Conservation (phyloP, 2,888 invertebrate species). For the Herminia tarsipennalis region DNA sequence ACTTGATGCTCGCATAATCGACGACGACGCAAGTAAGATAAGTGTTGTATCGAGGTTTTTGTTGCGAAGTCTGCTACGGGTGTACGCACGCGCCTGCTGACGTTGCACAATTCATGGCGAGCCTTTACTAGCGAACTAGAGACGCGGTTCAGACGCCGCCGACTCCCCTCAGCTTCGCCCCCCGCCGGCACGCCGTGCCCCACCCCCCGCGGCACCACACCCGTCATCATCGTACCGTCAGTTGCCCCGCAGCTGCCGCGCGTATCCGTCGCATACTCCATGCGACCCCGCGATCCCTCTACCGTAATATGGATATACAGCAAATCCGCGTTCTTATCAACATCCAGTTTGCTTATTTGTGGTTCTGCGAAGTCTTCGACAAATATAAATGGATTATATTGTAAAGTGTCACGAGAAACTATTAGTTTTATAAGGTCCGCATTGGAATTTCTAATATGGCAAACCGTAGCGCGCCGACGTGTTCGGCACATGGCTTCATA, state of each 20-base stretch:
- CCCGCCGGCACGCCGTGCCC: conserved; percentile 35
- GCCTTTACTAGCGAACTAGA: conserved; percentile 58
- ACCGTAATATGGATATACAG: conserved; percentile 83
- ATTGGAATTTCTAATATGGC: conserved; percentile 82
- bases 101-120: conserved; percentile 77
- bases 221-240: conserved; percentile 57
- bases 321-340: conserved; percentile 80
- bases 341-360: conserved; percentile 81
- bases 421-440: conserved; percentile 78
- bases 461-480: conserved; percentile 78
- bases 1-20: conserved; percentile 42
- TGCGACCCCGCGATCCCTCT: conserved; percentile 74
- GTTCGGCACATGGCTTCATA: conserved; percentile 81
- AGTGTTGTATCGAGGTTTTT: conserved; percentile 53
- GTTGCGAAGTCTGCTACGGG: conserved; percentile 47
- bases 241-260: conserved; percentile 84
- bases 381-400: conserved; percentile 85
- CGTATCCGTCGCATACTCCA: conserved; percentile 77
- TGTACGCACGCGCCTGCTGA: conserved; percentile 76
- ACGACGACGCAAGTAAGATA: conserved; percentile 39
- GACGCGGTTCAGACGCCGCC: conserved; percentile 72
- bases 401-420: conserved; percentile 74
- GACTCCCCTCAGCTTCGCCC: conserved; percentile 46
- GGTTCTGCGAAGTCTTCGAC: conserved; percentile 82
- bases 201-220: conserved; percentile 45